Percentiles rank a stretch among this genome's conserved stretches.
Conservation (phyloP, 2,797 vertebrate genomes). For the Loriculus beryllinus region DNA sequence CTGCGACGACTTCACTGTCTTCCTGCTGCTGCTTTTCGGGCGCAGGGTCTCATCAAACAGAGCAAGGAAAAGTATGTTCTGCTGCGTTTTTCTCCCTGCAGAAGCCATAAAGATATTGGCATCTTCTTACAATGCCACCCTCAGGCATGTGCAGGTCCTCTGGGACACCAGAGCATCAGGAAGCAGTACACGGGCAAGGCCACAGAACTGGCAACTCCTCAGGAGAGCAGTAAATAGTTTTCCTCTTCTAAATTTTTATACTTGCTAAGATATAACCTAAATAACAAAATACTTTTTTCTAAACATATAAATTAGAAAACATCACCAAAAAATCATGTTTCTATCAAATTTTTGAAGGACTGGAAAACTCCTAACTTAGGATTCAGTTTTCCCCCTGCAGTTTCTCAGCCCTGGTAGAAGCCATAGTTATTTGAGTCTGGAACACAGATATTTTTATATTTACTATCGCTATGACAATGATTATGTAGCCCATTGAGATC, state of each 20-base stretch:
- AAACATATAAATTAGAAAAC: slow-evolving; percentile 18
- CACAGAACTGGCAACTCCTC: not conserved
- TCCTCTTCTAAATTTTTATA: not conserved
- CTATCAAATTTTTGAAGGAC: not conserved
- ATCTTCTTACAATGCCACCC: not conserved
- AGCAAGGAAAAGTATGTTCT: not conserved
- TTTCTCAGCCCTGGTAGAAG: not conserved
- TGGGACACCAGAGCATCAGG: not conserved
- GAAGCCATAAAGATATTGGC: not conserved
- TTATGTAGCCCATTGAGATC: slow-evolving; percentile 54
- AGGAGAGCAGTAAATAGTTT: not conserved
- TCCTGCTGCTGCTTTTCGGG: not conserved
- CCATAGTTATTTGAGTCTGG: not conserved
- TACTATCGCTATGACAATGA: slow-evolving; percentile 1
- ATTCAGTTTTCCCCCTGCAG: not conserved
- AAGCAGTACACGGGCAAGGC: not conserved
- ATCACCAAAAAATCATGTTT: not conserved
- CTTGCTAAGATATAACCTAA: not conserved
- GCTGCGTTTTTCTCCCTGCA: not conserved
- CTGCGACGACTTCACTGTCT: accelerated
- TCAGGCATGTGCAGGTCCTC: accelerated
- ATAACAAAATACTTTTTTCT: not conserved
- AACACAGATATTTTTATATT: slow-evolving; percentile 24
- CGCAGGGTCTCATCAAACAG: not conserved
- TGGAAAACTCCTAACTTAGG: not conserved